Base-by-base conservation (phyloP, 2,113 vertebrate species). In the Beaufortia kweichowensis region DNA sequence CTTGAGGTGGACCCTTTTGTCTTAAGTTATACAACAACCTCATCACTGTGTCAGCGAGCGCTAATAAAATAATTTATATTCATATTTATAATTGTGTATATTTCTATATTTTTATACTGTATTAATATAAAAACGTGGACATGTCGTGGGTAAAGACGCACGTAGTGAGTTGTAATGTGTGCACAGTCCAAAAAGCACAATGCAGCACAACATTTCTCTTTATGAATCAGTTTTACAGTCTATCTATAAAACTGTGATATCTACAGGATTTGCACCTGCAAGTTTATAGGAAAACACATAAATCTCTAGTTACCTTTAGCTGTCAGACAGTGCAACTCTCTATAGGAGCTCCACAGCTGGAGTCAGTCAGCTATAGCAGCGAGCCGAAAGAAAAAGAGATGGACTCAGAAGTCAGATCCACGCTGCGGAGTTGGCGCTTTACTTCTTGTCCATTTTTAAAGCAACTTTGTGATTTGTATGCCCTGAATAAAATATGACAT, bases 231-330 rank as follows among this genome's bases (percentile, higher is more conserved):
- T 77, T 75, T 77, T 73, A 48, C 43, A n/a, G 56, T 31, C 74
- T 55, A 63, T 77, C 71, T 74, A 74, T 74, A 74, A 74, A 74
- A 74, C 33, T 74, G 71, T 74, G 57, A 48, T 26, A 74, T 74
- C 39, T 62, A 77, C 41, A 65, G 43, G 76, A 41, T 69, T 75
- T 72, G 75, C 81, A 83, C 81, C 81, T 83, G 81, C 81, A 74
- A 35, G 39, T 77, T 62, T 63, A 68, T 65, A 77, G 68, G 60
- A 56, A 76, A 72, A 69, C 78, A 69, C 81, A 83, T 83, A 83
- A 80, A 83, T 83, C 81, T 82, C 56, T 17, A 17, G 67, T 63
- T 55, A 56, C 70, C 53, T 65, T 19, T 55, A 46, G 28, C 67
- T 69, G 68, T 76, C 68, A 68, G 68, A 31, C 62, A 60, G 63